These are phyloP conservation scores for Archivesica marissinica DNA, from an alignment of 1,140 invertebrate genomes.

Conservation along the genomic window DNA sequence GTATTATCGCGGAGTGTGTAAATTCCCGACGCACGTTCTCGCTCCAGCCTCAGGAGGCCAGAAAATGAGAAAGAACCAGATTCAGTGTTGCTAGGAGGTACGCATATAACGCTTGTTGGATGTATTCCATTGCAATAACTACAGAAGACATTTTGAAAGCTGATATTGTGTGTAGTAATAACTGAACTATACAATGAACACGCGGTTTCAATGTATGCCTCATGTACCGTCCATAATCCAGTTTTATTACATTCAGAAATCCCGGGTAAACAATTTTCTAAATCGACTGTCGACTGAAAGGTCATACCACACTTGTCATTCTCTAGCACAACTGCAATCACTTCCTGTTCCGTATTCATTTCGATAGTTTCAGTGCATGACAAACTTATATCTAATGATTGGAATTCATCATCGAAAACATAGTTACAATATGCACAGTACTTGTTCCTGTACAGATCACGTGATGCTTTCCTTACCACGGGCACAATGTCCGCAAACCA, in stretches of 20 bases:
- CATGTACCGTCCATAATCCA: background rate
- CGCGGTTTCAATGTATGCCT: background rate
- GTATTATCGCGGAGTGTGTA: no score
- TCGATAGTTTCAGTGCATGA: background rate
- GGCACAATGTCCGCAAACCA: background rate
- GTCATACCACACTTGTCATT: background rate
- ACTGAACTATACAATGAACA: background rate
- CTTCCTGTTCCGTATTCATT: background rate
- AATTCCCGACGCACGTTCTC: no score
- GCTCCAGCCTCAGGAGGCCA: no score
- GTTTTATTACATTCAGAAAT: background rate
- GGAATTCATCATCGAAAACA: background rate
- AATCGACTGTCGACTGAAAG: background rate
- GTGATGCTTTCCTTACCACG: background rate
- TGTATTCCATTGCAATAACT: background rate
- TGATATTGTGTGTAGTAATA: background rate
- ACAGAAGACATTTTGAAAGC: slow-evolving; percentile 5
- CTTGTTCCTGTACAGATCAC: background rate
- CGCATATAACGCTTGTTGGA: background rate
- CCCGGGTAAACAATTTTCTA: background rate
- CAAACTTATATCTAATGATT: background rate
- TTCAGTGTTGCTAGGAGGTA: background rate
- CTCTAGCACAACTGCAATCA: background rate
- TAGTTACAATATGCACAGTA: slow-evolving; percentile 6
- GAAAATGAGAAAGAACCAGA: no score